Conservation (phyloP, 2,113 vertebrate genomes). For the Oncorhynchus kisutch region DNA sequence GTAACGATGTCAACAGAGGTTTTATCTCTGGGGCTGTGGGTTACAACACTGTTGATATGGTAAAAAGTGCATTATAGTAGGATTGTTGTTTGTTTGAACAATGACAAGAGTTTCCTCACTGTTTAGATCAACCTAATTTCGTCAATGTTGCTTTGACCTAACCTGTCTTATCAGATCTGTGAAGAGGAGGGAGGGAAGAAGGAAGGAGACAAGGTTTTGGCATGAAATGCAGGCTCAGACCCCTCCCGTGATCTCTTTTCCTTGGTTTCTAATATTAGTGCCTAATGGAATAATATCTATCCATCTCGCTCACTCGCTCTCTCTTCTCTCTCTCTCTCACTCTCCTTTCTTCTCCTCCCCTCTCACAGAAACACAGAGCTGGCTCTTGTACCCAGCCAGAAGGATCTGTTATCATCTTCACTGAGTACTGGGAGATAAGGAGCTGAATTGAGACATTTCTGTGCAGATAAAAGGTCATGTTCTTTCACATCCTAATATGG, state of each 20-base stretch:
- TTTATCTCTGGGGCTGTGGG: no score
- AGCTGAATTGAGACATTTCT: constrained; percentile 42
- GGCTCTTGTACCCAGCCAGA: not conserved
- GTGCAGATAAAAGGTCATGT: constrained; percentile 22
- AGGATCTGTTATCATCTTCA: constrained; percentile 26
- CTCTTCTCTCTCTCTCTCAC: not conserved
- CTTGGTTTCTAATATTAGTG: not conserved
- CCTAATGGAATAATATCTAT: not conserved
- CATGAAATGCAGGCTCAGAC: not conserved
- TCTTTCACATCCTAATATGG: constrained; percentile 62
- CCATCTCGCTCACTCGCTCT: not conserved
- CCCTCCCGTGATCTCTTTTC: not conserved
- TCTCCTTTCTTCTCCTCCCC: not conserved
- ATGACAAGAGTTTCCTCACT: no score
- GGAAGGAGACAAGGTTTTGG: not conserved
- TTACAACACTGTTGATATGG: no score
- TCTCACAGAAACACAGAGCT: constrained; percentile 1
- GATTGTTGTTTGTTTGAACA: no score
- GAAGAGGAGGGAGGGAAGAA: not conserved
- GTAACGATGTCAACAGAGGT: no score
- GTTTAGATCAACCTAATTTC: not conserved
- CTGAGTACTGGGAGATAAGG: not conserved
- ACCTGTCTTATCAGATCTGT: no score
- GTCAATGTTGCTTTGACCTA: not conserved
- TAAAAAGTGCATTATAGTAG: no score